phyloP scores from a whole-genome alignment of 1,140 invertebrate genomes.

The Drosophila virilis region DNA sequence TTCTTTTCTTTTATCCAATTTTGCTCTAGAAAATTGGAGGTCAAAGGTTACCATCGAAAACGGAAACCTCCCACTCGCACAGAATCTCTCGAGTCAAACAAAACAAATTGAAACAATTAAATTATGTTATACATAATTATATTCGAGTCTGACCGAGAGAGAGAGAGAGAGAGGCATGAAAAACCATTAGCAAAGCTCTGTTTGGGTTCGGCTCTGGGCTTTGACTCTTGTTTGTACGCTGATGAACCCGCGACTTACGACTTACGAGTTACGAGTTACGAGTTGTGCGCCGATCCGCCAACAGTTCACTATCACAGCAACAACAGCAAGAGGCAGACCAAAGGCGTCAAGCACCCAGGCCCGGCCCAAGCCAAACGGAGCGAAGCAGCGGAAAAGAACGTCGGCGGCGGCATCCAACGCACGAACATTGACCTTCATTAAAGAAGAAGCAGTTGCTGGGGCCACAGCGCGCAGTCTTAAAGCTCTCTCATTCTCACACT shows the following conservation, averaged over 20 bases:
- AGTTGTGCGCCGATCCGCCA: slow-evolving; percentile 16
- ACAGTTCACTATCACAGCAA: slow-evolving; percentile 30
- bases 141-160: neutral
- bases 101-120: slow-evolving; percentile 69
- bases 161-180: slow-evolving; percentile 25
- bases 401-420: slow-evolving; percentile 46
- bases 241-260: slow-evolving; percentile 43
- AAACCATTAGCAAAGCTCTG: slow-evolving; percentile 56
- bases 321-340: slow-evolving; percentile 24
- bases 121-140: slow-evolving; percentile 66
- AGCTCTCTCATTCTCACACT: slow-evolving; percentile 41
- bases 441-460: slow-evolving; percentile 52
- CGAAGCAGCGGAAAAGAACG: slow-evolving; percentile 42
- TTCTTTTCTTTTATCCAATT: too few relatives aligned
- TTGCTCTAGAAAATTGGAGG: neutral
- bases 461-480: slow-evolving; percentile 43
- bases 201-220: slow-evolving; percentile 16
- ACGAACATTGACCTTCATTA: slow-evolving; percentile 81
- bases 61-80: slow-evolving; percentile 13
- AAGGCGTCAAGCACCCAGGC: slow-evolving; percentile 41
- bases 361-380: slow-evolving; percentile 28
- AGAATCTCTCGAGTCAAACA: slow-evolving; percentile 18
- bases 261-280: neutral
- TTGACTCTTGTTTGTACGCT: slow-evolving; percentile 32
- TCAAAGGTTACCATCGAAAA: slow-evolving; percentile 18